Conservation (phyloP, 2,888 invertebrate genomes). For the Tigriopus californicus region DNA sequence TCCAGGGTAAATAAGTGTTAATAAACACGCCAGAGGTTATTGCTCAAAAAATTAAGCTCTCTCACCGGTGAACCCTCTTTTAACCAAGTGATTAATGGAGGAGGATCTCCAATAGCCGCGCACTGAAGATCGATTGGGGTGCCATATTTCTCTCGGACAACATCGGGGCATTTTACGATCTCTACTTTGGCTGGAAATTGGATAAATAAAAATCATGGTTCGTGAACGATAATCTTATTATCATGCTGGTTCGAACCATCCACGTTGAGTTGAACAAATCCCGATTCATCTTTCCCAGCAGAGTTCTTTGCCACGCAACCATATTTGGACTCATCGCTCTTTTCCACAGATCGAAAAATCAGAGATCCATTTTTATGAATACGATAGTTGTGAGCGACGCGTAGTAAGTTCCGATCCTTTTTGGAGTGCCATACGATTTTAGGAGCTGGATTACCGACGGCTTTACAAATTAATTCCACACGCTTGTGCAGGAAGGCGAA, state of each 20-base stretch:
- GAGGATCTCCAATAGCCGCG: slow-evolving; percentile 23
- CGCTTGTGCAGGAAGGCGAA: neutral
- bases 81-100: slow-evolving; percentile 22
- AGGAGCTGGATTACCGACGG: neutral
- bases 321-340: slow-evolving; percentile 18
- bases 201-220: neutral
- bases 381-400: neutral
- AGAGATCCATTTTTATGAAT: slow-evolving; percentile 5
- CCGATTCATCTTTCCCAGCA: neutral
- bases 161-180: slow-evolving; percentile 3
- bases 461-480: neutral
- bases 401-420: neutral
- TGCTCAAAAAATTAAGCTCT: neutral
- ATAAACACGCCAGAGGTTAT: neutral
- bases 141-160: slow-evolving; percentile 16
- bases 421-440: neutral
- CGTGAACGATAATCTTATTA: neutral
- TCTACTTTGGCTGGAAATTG: slow-evolving; percentile 1
- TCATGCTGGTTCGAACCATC: neutral
- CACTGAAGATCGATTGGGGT: slow-evolving; percentile 21
- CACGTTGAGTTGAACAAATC: neutral
- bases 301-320: slow-evolving; percentile 17
- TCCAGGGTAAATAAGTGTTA: neutral
- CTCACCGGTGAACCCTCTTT: slow-evolving; percentile 20
- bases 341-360: slow-evolving; percentile 12